Evolutionary conservation across 2,113 vertebrate genomes (phyloP), one percentile per base, ranked within the genome.

Genomic region (Toxotes jaculatrix): DNA sequence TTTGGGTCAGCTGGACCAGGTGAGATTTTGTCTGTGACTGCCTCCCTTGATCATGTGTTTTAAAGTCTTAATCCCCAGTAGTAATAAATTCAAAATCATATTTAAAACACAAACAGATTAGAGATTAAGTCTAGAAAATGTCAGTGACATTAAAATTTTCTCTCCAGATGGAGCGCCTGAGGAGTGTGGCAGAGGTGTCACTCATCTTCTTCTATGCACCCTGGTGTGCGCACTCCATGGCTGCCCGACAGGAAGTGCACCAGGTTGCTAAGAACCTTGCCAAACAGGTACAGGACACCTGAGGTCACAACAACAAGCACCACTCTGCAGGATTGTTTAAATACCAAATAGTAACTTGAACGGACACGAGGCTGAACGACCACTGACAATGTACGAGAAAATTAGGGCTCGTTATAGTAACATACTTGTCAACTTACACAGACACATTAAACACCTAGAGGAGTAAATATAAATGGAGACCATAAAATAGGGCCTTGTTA

Each of bases 151-250:
- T 12, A 5, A 4, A 4, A 1, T 59, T 45, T 13, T 27, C 59
- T 61, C 63, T 55, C 3, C 61, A 93, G 77, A 96, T 96, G 1
- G 96, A 98, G 60, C 90, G 93, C n/a, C 90, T 98, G 38, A 95
- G 95, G 7, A 96, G 88, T 43, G 89, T 95, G 21, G 96, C 98
- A 0, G 98, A 99, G 60, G 93, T 99, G 19, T 96, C 93, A 0
- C 85, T 99, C 7, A 85, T 97, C 56, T 98, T 98, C 87, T 98
- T 98, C 91, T 99, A 99, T 0, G 98, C 98, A 0, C 98, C 98
- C 0, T 99, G 98, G 98, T 99, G 98, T 1, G 97, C 97, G n/a
- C 97, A 98, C 93, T 99, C 97, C 10, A 95, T 98, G 7, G 91
- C 97, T 0, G 96, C 96, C 7, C 95, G 96, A 19, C 94, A 95